Evolutionary conservation across 2,888 invertebrate species (phyloP), one percentile per base, ranked within the genome.

Genomic region (Stenodera caucasica): DNA sequence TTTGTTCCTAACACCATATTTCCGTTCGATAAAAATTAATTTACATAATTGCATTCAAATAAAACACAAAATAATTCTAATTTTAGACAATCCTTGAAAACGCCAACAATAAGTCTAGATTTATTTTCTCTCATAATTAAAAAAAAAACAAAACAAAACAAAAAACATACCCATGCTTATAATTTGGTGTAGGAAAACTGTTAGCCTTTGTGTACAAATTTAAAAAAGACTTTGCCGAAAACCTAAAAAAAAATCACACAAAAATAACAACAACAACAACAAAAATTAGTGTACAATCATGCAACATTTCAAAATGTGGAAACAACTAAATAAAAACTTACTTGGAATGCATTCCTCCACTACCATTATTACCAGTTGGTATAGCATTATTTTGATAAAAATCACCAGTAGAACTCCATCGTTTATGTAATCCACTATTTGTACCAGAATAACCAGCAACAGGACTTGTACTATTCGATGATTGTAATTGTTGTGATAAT

Each of bases 371-470:
- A 18, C 21, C 21, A 45, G 81, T 77, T 14, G 71, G 78, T 77
- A 69, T 80, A 73, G 72, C 67, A 53, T 71, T 79, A 71, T 81
- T 79, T 71, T 85, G 81, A 74, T 88, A 88, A 82, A 92, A 93
- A 82, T 93, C 93, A 4, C 91, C 91, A 0, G 92, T 92, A 18
- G 91, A 91, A 75, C 87, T 91, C 92, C 92, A 92, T 58, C 91
- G 82, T 81, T 91, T 92, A 60, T 80, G 80, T 23, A 78, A 62
- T 15, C 86, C 84, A 66, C 88, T 83, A 76, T 82, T 84, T 76
- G 78, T 77, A 63, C 78, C 73, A 40, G 85, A 26, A 60, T 81
- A 29, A 85, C 86, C 57, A 86, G 85, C 2, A 85, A 60, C 63
- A 14, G 63, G 63, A 54, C 86, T 63, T 85, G 86, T 64, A 86